A percentile compares a stretch with the other conserved stretches of the same genome.
These are phyloP conservation scores for Clanis bilineata DNA, from an alignment of 2,888 invertebrate genomes.

Conservation along the genomic window DNA sequence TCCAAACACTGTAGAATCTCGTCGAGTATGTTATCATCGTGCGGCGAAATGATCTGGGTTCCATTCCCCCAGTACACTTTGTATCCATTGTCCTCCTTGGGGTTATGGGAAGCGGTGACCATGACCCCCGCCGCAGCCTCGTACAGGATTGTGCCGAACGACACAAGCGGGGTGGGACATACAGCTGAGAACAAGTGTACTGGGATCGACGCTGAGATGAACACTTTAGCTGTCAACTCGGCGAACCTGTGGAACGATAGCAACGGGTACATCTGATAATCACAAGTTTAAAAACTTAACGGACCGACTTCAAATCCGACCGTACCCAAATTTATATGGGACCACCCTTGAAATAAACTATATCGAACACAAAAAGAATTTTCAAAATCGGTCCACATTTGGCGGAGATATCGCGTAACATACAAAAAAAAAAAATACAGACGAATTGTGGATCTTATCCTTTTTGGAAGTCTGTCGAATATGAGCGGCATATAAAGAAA, in stretches of 20 bases:
- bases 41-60: constrained; percentile 96
- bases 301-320: too few relatives aligned
- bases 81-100: constrained; percentile 97
- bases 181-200: constrained; percentile 91
- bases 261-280: too few relatives aligned
- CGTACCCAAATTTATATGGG: too few relatives aligned
- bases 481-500: too few relatives aligned
- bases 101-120: constrained; percentile 98
- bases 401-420: too few relatives aligned
- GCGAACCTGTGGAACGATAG: constrained; percentile 89
- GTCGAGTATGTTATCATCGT: constrained; percentile 92
- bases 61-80: constrained; percentile 99
- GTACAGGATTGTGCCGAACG: constrained; percentile 89
- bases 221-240: constrained; percentile 92
- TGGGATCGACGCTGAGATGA: constrained; percentile 87
- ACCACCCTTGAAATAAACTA: too few relatives aligned
- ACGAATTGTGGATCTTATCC: too few relatives aligned
- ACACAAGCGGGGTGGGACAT: constrained; percentile 96
- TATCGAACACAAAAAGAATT: too few relatives aligned
- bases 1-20: constrained; percentile 89
- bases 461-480: too few relatives aligned
- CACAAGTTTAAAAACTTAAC: too few relatives aligned
- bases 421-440: too few relatives aligned
- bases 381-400: too few relatives aligned
- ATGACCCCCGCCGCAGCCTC: constrained; percentile 93